Evolutionary conservation across 2,888 invertebrate genomes (phyloP).

Genomic region (Barypeithes pellucidus): DNA sequence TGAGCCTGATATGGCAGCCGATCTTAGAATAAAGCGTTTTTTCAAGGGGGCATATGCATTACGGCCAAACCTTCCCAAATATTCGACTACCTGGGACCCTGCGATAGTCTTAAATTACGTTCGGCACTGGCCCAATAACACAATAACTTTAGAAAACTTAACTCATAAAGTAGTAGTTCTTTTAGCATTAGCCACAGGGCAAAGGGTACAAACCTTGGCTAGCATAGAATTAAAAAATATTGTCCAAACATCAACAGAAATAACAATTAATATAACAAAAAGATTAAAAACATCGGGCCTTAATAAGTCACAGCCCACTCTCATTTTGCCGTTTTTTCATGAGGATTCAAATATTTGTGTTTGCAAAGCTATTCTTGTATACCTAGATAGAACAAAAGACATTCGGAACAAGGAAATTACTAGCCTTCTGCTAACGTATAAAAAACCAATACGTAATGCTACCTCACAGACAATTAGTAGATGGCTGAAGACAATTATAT

Average conservation of each 20-base stretch:
- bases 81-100: too few species aligned
- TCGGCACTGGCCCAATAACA: slow-evolving; percentile 14
- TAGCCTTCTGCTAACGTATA: slow-evolving; percentile 33
- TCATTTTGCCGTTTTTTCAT: slow-evolving; percentile 22
- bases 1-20: not conserved
- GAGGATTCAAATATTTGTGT: slow-evolving; percentile 12
- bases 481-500: too few species aligned
- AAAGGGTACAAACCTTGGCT: too few species aligned
- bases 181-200: too few species aligned
- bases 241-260: too few species aligned
- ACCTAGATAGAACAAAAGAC: slow-evolving; percentile 22
- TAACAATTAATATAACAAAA: too few species aligned
- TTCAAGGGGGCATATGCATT: not conserved
- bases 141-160: slow-evolving; percentile 31
- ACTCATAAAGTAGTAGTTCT: too few species aligned
- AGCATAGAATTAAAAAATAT: too few species aligned
- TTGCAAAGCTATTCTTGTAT: not conserved
- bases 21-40: too few species aligned
- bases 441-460: slow-evolving; percentile 18
- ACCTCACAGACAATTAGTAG: too few species aligned
- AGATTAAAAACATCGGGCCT: slow-evolving; percentile 29
- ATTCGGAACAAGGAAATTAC: not conserved
- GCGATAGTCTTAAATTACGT: slow-evolving; percentile 41
- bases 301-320: not conserved
- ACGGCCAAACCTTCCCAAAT: too few species aligned